Base-by-base conservation (phyloP, 1,140 invertebrate genomes). In the Coptotermes formosanus region DNA sequence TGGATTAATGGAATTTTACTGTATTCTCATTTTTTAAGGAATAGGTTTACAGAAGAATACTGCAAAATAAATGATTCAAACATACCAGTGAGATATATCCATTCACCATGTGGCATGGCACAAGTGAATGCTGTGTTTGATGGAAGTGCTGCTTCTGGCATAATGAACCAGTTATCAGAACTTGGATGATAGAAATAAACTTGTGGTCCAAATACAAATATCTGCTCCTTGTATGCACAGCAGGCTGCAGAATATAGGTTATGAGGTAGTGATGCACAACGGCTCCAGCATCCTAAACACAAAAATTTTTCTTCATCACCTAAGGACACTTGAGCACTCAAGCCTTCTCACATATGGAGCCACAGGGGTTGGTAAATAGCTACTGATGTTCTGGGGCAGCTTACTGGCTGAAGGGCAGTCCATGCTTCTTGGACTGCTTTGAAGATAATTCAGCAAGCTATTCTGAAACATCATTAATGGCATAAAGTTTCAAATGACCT, bases 1-100 rank as follows among this genome's bases (percentile, higher is more conserved):
- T 45, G 38, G 38, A 38, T 38, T 38, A 38, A 38, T 38, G 38
- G 38, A 38, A 38, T 38, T 38, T 38, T 38, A 0, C 38, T 32
- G 43, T 84, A 38, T 38, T 84, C 14, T 44, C 4, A 38, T 44
- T 38, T 16, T 84, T 52, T 25, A 23, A 16, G 83, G 16, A 84
- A 84, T 38, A 43, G 11, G 12, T 12, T 38, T 38, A n/a, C 2
- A 45, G n/a, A 14, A n/a, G 14, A 30, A 14, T 9, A 82, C n/a
- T 14, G 75, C 3, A 86, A 81, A 48, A n/a, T 38, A 81, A 85
- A n/a, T 11, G 52, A n/a, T 32, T 43, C 59, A 75, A 59, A 75
- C 83, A 86, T 86, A 88, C 89, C 88, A 82, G 88, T 88, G 19
- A 89, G 84, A 75, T 88, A 89, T 45, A 89, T 89, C 25, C 81